Evolutionary conservation across 64 coral and sea anemone species (phyloP), one percentile per base, ranked within the genome.

Genomic region (Porites lutea): DNA sequence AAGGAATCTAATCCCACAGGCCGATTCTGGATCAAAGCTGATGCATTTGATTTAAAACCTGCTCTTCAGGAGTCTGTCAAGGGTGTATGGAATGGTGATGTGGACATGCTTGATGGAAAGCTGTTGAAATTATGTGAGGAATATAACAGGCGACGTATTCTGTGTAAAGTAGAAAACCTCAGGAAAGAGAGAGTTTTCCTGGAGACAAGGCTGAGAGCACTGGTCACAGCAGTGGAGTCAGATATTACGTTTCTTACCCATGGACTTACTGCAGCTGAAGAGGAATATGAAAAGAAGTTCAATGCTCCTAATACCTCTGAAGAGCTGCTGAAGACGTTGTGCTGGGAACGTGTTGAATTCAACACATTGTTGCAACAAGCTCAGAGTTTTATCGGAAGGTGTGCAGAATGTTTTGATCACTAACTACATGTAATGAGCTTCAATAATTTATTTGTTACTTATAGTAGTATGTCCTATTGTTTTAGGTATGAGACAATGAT

Each of bases 341-440:
- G 86, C 58, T 93, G 91, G 91, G 91, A 93, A 93, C 48, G 91
- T 72, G 85, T 93, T 3, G 84, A 93, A 20, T 93, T 57, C 49
- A 93, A 75, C 21, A 72, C 84, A 9, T 50, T 93, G 21, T 18
- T 93, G 1, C 27, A 49, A 11, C 92, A 93, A 46, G 61, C 77
- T 9, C 86, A 93, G 19, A 61, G 48, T 49, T 83, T 89, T 19
- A 74, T 22, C 20, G 84, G 75, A 2, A 82, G 82, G 27, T 37
- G 27, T 37, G 27, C 27, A 37, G 27, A 37, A 37, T 37, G 27
- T 37, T 37, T 37, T 37, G 27, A 37, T 37, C 27, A 37, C 27
- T 37, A 37, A 37, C 27, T 37, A 37, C 27, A 37, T 37, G 27
- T 37, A 37, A 37, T 37, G 27, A 37, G 27, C 27, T 37, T 37